Conservation (phyloP, 2,888 invertebrate species). For the Myopa tessellatipennis region DNA sequence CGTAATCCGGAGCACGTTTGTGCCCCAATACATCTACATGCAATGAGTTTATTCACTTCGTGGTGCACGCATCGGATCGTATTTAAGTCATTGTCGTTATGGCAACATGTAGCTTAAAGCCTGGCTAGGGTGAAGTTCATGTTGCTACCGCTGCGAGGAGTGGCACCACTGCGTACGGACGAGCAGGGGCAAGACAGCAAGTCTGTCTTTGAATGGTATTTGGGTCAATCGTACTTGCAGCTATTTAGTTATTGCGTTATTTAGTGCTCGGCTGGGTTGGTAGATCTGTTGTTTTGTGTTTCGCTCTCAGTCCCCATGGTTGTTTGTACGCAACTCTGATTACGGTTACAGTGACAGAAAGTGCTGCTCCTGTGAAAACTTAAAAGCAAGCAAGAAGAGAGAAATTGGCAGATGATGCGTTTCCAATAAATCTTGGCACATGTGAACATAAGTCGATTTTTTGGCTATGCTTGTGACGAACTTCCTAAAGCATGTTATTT, state of each 20-base stretch:
- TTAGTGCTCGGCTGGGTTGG: constrained; percentile 5
- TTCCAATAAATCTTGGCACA: too few relatives aligned
- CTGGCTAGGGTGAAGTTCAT: not conserved
- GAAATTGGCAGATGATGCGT: too few relatives aligned
- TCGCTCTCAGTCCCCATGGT: too few relatives aligned
- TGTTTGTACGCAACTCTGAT: too few relatives aligned
- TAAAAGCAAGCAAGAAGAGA: too few relatives aligned
- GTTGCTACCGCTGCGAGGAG: not conserved
- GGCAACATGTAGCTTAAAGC: not conserved
- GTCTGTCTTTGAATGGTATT: constrained; percentile 3
- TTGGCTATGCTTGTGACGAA: too few relatives aligned
- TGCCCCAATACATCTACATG: not conserved
- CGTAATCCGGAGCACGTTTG: too few relatives aligned
- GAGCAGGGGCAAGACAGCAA: not conserved
- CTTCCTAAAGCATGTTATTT: too few relatives aligned
- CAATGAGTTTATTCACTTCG: constrained; percentile 21
- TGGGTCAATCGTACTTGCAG: constrained; percentile 10
- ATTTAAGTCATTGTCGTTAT: constrained; percentile 4
- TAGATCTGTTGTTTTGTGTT: not conserved
- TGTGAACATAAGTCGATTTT: too few relatives aligned
- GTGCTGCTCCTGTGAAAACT: too few relatives aligned
- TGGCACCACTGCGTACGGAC: not conserved
- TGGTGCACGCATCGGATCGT: not conserved
- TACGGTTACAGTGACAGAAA: too few relatives aligned
- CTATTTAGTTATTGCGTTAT: not conserved